Evolutionary conservation across 2,888 invertebrate genomes (phyloP), one percentile per base, ranked within the genome.

Genomic region (Pinctada fucata): DNA sequence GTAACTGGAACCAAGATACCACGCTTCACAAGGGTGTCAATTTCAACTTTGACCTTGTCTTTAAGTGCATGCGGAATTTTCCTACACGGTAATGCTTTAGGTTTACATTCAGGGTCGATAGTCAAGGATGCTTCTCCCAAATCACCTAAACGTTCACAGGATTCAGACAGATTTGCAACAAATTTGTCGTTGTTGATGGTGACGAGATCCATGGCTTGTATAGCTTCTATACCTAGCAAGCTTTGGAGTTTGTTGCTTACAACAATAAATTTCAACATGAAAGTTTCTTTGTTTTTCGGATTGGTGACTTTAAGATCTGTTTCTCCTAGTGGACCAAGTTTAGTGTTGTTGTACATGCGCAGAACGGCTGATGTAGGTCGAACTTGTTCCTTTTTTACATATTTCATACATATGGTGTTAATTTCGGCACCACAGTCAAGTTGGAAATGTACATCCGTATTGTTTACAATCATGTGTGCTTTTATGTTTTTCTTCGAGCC

Each of bases 401-500:
- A 66, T 65, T 66, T 65, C 31, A 52, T 45, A n/a, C 73, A 58
- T 10, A 82, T 75, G 16, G 81, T 76, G 69, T 82, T 83, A 3
- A 79, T 75, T 47, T 79, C 66, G 3, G 82, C 81, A 10, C 79
- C 86, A 58, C 75, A 82, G 52, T 84, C 82, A 16, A 84, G 47
- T 52, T 86, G 84, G 68, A 83, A 82, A 8, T 69, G 66, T 0
- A 83, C 75, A 13, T 73, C 63, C 49, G 48, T 8, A 47, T 79
- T 71, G 51, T 76, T 81, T 5, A 81, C 51, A 72, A 3, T 47
- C 63, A 72, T 51, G 52, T 63, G 58, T 45, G 72, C 72, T 58
- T 31, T 52, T 47, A 68, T 8, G 47, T 65, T 65, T 10, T 65
- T 31, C 65, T 65, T 65, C 31, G n/a, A 16, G 13, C 13, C 31